Percentiles rank a stretch among this genome's conserved stretches.
These are phyloP conservation scores for Hydrotaea cyrtoneurina DNA, from an alignment of 2,888 invertebrate genomes.

Conservation along the genomic window DNA sequence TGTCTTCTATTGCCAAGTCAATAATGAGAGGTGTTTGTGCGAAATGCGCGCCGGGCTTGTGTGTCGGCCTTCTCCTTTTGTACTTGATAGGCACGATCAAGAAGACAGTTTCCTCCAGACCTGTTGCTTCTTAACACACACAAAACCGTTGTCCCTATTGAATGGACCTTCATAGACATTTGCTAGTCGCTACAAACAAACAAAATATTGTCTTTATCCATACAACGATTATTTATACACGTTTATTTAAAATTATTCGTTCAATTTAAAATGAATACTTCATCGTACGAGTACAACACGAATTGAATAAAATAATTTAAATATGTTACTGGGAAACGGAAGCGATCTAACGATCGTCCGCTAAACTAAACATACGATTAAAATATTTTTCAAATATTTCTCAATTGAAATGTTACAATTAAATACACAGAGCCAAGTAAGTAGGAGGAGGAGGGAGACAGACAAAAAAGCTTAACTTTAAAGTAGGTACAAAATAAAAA, in stretches of 20 bases:
- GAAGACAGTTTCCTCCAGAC: no score
- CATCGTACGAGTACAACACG: slow-evolving; percentile 4
- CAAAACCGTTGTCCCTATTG: no score
- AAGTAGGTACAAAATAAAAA: background rate
- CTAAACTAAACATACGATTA: background rate
- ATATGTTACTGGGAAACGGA: background rate
- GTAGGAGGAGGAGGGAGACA: background rate
- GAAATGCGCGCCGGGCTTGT: no score
- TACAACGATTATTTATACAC: no score
- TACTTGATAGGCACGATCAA: no score
- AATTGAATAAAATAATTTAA: background rate
- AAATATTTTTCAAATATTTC: background rate
- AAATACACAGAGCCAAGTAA: slow-evolving; percentile 29
- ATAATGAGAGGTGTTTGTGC: no score
- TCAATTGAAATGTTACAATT: background rate
- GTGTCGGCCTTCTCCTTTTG: no score
- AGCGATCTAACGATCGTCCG: background rate
- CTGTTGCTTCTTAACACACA: no score
- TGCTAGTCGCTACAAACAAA: no score
- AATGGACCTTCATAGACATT: no score
- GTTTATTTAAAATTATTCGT: slow-evolving; percentile 26
- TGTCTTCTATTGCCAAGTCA: no score
- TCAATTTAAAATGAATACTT: background rate
- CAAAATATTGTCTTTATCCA: no score
- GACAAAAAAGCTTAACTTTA: slow-evolving; percentile 8